These are phyloP conservation scores for Pogonophryne albipinna DNA, from an alignment of 2,797 vertebrate genomes.

Conservation along the genomic window DNA sequence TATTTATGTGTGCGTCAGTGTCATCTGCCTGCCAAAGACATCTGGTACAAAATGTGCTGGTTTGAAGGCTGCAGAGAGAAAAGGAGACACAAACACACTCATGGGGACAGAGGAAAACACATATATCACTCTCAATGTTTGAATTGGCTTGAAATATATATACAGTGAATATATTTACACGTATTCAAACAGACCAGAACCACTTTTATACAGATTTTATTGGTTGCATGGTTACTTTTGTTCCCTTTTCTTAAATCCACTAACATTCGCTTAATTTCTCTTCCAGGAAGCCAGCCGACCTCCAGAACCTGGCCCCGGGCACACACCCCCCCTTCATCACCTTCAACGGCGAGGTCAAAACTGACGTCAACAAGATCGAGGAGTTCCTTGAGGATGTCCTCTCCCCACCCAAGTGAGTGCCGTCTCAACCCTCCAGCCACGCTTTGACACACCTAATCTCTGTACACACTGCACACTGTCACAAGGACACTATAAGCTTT, in stretches of 20 bases:
- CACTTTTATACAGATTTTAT: neutral
- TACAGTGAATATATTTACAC: neutral
- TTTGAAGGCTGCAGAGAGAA: conserved; percentile 52
- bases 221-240: neutral
- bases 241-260: neutral
- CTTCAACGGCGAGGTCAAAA: conserved; percentile 97
- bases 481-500: neutral
- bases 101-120: conserved; percentile 1
- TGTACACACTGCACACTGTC: conserved; percentile 6
- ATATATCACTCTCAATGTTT: neutral
- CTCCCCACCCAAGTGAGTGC: conserved; percentile 95
- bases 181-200: neutral
- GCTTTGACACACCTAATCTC: neutral
- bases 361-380: conserved; percentile 99
- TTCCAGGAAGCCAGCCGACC: conserved; percentile 95
- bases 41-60: conserved; percentile 74
- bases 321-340: conserved; percentile 99
- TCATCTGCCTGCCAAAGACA: conserved; percentile 73
- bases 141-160: neutral
- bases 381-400: conserved; percentile 98
- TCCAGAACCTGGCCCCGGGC: conserved; percentile 97
- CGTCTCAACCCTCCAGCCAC: conserved; percentile 20
- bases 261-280: conserved; percentile 14
- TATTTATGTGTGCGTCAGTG: conserved; percentile 60
- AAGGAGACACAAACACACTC: conserved; percentile 19